phyloP scores from a whole-genome alignment of 2,888 invertebrate species.

The Epiblema foenella region DNA sequence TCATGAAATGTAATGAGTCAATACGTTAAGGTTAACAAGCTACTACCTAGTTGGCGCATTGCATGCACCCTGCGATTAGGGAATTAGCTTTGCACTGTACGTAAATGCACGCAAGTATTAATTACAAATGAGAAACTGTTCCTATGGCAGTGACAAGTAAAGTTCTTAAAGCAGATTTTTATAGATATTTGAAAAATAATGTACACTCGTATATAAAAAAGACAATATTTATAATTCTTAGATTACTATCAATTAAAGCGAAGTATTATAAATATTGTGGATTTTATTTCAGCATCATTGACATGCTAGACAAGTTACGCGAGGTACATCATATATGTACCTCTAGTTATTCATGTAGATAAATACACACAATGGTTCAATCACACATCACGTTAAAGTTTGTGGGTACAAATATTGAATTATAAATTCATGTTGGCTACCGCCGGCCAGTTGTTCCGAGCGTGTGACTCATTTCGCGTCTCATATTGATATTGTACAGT shows the following conservation, averaged over 20 bases:
- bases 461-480: conserved; percentile 43
- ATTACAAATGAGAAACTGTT: neutral
- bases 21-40: conserved; percentile 3
- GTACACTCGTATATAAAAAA: too few species aligned
- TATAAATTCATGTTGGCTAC: neutral
- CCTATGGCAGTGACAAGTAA: neutral
- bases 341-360: too few species aligned
- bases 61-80: neutral
- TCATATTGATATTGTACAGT: conserved; percentile 20
- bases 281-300: too few species aligned
- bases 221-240: too few species aligned
- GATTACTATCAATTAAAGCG: too few species aligned
- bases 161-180: neutral
- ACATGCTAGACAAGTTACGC: too few species aligned
- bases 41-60: conserved; percentile 10
- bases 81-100: conserved; percentile 1
- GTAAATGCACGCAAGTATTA: neutral
- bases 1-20: conserved; percentile 3
- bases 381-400: neutral
- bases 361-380: too few species aligned
- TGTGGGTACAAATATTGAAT: neutral
- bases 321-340: too few species aligned
- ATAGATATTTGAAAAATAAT: too few species aligned
- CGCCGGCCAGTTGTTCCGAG: neutral
- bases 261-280: too few species aligned